phyloP scores from a whole-genome alignment of 1,140 invertebrate genomes.

The Drosophila athabasca region DNA sequence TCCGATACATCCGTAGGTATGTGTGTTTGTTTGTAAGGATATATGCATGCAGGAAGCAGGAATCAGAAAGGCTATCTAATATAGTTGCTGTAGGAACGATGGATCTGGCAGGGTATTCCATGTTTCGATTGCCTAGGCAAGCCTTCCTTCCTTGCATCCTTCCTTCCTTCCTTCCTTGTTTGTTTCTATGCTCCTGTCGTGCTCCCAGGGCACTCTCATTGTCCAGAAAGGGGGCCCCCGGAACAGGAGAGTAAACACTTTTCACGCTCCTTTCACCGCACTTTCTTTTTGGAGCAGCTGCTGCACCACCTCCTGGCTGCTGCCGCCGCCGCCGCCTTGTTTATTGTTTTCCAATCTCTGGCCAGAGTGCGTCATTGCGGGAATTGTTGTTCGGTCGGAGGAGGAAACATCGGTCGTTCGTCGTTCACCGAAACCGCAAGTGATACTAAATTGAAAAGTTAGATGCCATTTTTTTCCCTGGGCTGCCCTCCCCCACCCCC shows the following conservation, averaged over 20 bases:
- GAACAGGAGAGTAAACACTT: slow-evolving; percentile 51
- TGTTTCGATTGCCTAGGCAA: no score
- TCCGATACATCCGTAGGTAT: no score
- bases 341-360: slow-evolving; percentile 71
- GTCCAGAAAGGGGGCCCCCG: slow-evolving; percentile 6
- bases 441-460: slow-evolving; percentile 66
- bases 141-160: no score
- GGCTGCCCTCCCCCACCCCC: neutral
- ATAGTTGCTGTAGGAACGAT: no score
- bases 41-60: no score
- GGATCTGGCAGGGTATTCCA: no score
- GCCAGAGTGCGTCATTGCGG: slow-evolving; percentile 55
- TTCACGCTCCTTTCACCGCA: slow-evolving; percentile 64
- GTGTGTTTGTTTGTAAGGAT: no score
- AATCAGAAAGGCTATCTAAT: no score
- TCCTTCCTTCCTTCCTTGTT: slow-evolving; percentile 16
- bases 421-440: slow-evolving; percentile 54
- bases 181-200: slow-evolving; percentile 24
- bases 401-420: slow-evolving; percentile 15
- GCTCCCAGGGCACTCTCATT: slow-evolving; percentile 28
- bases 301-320: no score
- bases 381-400: slow-evolving; percentile 20
- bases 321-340: slow-evolving; percentile 20
- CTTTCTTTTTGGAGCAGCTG: slow-evolving; percentile 29
- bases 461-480: slow-evolving; percentile 28